Evolutionary conservation across 1,140 invertebrate species (phyloP).

Genomic region (Megathymus violae): DNA sequence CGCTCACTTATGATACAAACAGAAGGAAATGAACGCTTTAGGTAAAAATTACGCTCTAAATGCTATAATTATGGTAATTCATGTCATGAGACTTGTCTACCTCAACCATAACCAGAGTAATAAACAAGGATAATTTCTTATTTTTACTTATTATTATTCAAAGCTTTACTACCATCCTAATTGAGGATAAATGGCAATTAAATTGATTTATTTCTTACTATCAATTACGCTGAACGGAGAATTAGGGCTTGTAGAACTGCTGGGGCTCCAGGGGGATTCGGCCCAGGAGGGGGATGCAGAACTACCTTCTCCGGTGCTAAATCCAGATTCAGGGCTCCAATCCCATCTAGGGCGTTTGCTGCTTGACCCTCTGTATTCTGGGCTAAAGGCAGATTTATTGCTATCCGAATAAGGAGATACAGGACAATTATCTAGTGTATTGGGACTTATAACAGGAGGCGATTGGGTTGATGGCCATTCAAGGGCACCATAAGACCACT

Average conservation of each 20-base stretch:
- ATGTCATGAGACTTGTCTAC: too few relatives aligned
- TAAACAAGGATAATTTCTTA: too few relatives aligned
- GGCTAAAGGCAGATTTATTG: conserved; percentile 69
- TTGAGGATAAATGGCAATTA: too few relatives aligned
- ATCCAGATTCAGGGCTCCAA: conserved; percentile 75
- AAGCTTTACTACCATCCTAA: too few relatives aligned
- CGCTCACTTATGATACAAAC: too few relatives aligned
- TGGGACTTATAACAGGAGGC: conserved; percentile 51
- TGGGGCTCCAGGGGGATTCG: conserved; percentile 74
- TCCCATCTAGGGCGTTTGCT: conserved; percentile 60
- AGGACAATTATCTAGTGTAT: conserved; percentile 52
- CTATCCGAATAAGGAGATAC: conserved; percentile 63
- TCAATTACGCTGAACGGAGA: conserved; percentile 68
- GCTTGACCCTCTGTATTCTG: conserved; percentile 58
- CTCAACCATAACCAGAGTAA: too few relatives aligned
- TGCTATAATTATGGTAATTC: too few relatives aligned
- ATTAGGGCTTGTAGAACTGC: conserved; percentile 60
- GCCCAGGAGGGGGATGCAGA: conserved; percentile 65
- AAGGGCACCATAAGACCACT: conserved; percentile 72
- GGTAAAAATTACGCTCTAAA: too few relatives aligned
- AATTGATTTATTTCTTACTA: conserved; percentile 53
- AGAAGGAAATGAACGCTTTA: too few relatives aligned
- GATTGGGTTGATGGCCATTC: conserved; percentile 57
- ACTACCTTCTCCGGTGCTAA: conserved; percentile 62
- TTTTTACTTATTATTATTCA: too few relatives aligned